Conservation (phyloP, 2,113 vertebrate species). For the Romanogobio albipinnatus region DNA sequence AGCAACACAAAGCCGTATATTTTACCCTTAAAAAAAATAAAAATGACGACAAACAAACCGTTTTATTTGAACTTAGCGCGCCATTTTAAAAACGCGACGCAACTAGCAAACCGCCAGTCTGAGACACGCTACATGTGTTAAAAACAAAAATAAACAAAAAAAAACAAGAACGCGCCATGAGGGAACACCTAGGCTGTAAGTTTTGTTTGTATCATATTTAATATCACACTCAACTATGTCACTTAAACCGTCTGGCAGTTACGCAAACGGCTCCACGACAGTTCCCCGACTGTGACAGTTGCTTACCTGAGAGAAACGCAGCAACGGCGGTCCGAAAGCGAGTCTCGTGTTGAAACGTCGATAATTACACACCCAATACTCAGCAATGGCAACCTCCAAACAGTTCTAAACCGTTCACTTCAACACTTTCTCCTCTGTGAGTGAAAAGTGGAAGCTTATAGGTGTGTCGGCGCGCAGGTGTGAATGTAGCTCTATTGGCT, state of each 20-base stretch:
- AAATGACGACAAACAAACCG: too few relatives aligned
- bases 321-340: neutral
- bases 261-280: neutral
- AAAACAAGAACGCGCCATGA: neutral
- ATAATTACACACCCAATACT: constrained; percentile 21
- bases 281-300: neutral
- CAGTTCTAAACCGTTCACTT: neutral
- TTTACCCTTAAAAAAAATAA: too few relatives aligned
- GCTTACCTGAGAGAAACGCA: constrained; percentile 47
- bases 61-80: neutral
- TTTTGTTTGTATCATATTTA: neutral
- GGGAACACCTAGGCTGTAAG: neutral
- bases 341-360: constrained; percentile 11
- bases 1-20: neutral
- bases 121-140: neutral
- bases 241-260: neutral
- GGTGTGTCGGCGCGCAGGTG: constrained; percentile 29
- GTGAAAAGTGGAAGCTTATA: neutral
- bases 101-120: neutral
- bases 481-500: constrained; percentile 35
- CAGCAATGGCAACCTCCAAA: neutral
- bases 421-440: neutral
- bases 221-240: neutral
- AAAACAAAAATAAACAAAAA: neutral
- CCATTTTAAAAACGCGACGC: neutral